A percentile compares a stretch with the other conserved stretches of the same genome.
Conservation (phyloP, 2,113 vertebrate genomes). For the Lycaon pictus region DNA sequence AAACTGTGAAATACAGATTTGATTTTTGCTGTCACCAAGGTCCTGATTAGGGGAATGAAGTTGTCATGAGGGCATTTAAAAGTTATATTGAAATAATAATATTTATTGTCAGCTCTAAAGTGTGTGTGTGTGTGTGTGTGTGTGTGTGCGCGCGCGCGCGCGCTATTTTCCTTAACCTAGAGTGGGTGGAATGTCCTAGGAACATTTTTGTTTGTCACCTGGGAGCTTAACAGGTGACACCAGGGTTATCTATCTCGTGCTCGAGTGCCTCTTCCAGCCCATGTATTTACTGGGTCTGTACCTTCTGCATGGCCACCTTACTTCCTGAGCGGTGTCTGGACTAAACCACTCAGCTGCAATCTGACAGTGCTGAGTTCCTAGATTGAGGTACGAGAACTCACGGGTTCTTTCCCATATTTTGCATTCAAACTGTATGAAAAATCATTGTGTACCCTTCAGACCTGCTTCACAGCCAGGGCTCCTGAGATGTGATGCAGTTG, state of each 20-base stretch:
- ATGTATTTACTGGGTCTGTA: neutral
- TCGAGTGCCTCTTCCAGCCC: neutral
- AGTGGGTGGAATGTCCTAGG: neutral
- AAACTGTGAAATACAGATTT: neutral
- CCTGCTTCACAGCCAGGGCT: neutral
- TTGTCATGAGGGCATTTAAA: neutral
- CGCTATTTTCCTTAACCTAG: neutral
- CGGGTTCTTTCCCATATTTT: neutral
- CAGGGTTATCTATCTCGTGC: accelerated
- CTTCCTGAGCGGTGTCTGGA: neutral
- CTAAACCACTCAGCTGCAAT: neutral
- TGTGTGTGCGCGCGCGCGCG: no score
- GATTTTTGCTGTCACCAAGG: neutral
- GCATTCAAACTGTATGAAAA: neutral
- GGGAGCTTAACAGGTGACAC: neutral
- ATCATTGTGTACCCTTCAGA: neutral
- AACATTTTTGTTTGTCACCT: no score
- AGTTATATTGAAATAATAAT: neutral
- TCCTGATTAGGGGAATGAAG: neutral
- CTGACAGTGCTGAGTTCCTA: neutral
- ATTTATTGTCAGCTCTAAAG: neutral
- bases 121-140: neutral
- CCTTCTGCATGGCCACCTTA: neutral
- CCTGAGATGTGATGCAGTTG: accelerated
- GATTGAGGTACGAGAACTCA: accelerated